Base-by-base conservation (phyloP, 2,113 vertebrate species). In the Coryphaenoides rupestris region DNA sequence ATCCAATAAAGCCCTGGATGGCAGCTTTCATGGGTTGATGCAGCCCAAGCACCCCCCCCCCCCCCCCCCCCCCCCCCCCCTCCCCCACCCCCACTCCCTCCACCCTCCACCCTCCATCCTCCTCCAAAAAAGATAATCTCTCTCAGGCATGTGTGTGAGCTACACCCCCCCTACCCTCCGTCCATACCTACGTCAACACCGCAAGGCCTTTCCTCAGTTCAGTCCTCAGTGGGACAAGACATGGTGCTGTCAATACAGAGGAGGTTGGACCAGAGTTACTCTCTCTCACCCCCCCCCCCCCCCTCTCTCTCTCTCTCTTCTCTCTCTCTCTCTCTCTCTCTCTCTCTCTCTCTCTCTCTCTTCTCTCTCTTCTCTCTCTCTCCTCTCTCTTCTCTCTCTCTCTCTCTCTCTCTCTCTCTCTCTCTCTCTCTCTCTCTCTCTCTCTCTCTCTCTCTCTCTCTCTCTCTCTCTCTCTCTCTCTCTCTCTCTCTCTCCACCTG, bases 1-100 rank as follows among this genome's bases (percentile, higher is more conserved):
- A 83, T 86, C 84, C 87, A 90, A 88, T 91, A 90, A 91, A 72
- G 80, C 53, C 55, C 77, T 79, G 78, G 80, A 87, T 80, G 83
- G 82, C 80, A 85, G 82, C 83, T 89, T 86, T 87, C 85, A 79
- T 80, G 72, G 82, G 74, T 84, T 88, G 63, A 64, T 77, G 74
- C 76, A 73, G 76, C 80, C 76, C 73, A 79, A 65, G 21, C 69
- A 21, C 0, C 17, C 28, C 17, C 26, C 58, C 26, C 28, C n/a
- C 0, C 69, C 66, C 74, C 58, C 60, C 60, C 74, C 74, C 66
- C 33, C 7, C 7, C 33, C 33, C 33, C 33, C 33, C 33, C 33
- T 12, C 33, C 33, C 33, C 33, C 69, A 21, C 0, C 17, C 28
- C 17, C 26, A 28, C 26, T 19, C n/a, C 0, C 69, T 65, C 74